These are phyloP conservation scores for Euplexia lucipara DNA, from an alignment of 2,888 invertebrate genomes.

Conservation along the genomic window DNA sequence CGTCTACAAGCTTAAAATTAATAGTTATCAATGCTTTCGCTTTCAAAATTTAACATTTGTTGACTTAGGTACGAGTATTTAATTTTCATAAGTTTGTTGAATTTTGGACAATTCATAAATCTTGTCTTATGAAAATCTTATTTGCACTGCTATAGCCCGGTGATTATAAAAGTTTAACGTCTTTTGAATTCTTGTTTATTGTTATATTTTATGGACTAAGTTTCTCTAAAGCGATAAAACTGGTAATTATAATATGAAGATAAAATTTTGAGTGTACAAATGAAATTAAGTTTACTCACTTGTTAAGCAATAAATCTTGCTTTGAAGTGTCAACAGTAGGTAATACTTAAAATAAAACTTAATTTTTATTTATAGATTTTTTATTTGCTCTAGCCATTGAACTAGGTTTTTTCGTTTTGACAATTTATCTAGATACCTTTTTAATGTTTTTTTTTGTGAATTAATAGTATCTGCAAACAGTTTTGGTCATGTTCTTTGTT, in stretches of 20 bases:
- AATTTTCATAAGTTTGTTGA: conserved; percentile 47
- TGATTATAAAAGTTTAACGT: conserved; percentile 50
- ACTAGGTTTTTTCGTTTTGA: too few species aligned
- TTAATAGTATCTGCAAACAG: too few species aligned
- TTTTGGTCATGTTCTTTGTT: too few species aligned
- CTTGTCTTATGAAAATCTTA: conserved; percentile 52
- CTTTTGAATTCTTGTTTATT: conserved; percentile 47
- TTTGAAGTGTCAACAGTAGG: conserved; percentile 13
- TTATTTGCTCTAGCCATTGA: too few species aligned
- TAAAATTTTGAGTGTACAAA: conserved; percentile 33
- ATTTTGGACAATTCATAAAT: conserved; percentile 42
- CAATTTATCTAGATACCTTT: too few species aligned
- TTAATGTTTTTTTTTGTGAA: too few species aligned
- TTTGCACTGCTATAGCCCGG: conserved; percentile 51
- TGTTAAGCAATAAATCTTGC: conserved; percentile 11
- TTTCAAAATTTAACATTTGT: conserved; percentile 40
- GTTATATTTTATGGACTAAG: conserved; percentile 45
- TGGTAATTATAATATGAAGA: conserved; percentile 33
- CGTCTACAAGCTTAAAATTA: conserved; percentile 27
- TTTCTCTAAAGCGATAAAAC: conserved; percentile 40
- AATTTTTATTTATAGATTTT: too few species aligned
- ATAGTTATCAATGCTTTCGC: conserved; percentile 46
- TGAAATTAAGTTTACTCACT: conserved; percentile 27
- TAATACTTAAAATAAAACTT: too few species aligned
- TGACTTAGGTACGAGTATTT: conserved; percentile 39